Evolutionary conservation across 2,888 invertebrate species (phyloP).

Genomic region (Scaptomyza reducta): DNA sequence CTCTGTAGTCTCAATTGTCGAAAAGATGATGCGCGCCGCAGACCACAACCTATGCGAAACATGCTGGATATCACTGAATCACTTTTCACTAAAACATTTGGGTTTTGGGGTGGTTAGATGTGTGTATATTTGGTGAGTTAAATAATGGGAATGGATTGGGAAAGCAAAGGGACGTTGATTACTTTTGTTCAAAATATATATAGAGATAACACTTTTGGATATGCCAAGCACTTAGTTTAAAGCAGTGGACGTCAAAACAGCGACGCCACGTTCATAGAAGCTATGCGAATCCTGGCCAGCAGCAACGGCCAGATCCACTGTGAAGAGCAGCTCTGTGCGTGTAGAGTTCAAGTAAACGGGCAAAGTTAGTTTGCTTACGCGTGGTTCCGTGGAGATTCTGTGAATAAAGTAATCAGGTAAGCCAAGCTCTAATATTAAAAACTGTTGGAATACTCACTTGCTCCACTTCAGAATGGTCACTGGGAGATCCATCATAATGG

Average conservation of each 20-base stretch:
- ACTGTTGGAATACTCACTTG: slow-evolving; percentile 85
- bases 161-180: not conserved
- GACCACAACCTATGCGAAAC: slow-evolving; percentile 11
- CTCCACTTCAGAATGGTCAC: slow-evolving; percentile 96
- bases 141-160: not conserved
- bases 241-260: slow-evolving; percentile 96
- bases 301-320: slow-evolving; percentile 96
- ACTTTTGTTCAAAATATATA: not conserved
- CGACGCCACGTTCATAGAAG: slow-evolving; percentile 99
- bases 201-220: not conserved
- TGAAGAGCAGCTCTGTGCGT: slow-evolving; percentile 96
- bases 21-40: not conserved
- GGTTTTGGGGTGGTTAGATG: slow-evolving; percentile 37
- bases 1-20: not conserved
- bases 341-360: slow-evolving; percentile 99
- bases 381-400: slow-evolving; percentile 84
- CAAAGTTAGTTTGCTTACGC: slow-evolving; percentile 90
- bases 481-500: slow-evolving; percentile 97
- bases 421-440: not conserved
- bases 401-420: slow-evolving; percentile 14
- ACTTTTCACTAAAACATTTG: not conserved
- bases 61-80: slow-evolving; percentile 12
- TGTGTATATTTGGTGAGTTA: slow-evolving; percentile 23
- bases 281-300: slow-evolving; percentile 96
- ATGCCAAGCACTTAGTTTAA: slow-evolving; percentile 87